phyloP scores from a whole-genome alignment of 1,140 invertebrate species.

The Aphidius ervi region DNA sequence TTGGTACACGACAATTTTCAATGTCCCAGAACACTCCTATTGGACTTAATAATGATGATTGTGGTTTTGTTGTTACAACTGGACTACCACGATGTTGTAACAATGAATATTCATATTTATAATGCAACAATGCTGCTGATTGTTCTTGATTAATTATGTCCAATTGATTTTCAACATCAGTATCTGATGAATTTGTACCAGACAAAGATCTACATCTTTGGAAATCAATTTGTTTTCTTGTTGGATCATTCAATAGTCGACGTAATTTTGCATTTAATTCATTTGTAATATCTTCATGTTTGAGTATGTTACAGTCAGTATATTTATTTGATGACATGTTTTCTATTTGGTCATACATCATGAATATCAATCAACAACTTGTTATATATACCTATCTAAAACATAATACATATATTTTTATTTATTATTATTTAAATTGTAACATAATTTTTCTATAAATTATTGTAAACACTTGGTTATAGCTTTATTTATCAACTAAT shows the following conservation, averaged over 20 bases:
- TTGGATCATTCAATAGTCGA: constrained; percentile 31
- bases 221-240: constrained; percentile 26
- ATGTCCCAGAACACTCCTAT: constrained; percentile 93
- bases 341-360: constrained; percentile 7
- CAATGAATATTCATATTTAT: constrained; percentile 35
- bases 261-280: constrained; percentile 41
- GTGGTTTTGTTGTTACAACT: constrained; percentile 31
- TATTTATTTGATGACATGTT: neutral
- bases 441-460: too few species aligned
- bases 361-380: too few species aligned
- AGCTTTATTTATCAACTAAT: too few species aligned
- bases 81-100: constrained; percentile 34
- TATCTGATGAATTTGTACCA: constrained; percentile 29
- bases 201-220: constrained; percentile 24
- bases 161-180: constrained; percentile 30
- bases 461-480: too few species aligned
- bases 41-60: constrained; percentile 56
- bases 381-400: too few species aligned
- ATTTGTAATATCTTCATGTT: constrained; percentile 37
- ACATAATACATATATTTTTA: too few species aligned
- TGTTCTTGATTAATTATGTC: constrained; percentile 23
- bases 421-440: too few species aligned
- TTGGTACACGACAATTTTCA: constrained; percentile 83
- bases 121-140: constrained; percentile 25
- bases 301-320: neutral